These are phyloP conservation scores for Eptatretus atami DNA, from an alignment of 2,797 vertebrate genomes.

Conservation along the genomic window DNA sequence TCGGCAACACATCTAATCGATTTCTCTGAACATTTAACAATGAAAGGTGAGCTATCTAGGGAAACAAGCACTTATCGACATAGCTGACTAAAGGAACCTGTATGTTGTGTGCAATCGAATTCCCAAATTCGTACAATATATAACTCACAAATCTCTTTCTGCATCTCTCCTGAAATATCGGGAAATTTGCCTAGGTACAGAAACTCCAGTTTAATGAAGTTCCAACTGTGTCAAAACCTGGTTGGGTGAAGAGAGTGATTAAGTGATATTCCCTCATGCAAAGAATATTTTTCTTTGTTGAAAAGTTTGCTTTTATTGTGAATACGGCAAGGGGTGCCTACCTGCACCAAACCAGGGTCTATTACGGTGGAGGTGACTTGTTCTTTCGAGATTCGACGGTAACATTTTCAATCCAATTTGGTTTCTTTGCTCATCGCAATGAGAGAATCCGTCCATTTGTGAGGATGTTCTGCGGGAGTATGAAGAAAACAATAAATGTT, in stretches of 20 bases:
- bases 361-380: constrained; percentile 33
- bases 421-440: constrained; percentile 47
- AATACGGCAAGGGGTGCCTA: constrained; percentile 9
- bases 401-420: constrained; percentile 22
- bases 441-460: constrained; percentile 53
- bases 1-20: no score
- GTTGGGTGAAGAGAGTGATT: background rate
- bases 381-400: constrained; percentile 22
- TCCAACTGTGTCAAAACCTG: constrained; percentile 58
- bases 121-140: no score
- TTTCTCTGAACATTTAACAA: no score
- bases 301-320: constrained; percentile 8
- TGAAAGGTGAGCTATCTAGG: no score
- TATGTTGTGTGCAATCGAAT: no score
- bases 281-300: background rate
- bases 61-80: no score
- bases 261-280: background rate
- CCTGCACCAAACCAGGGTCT: constrained; percentile 39
- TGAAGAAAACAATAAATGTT: no score
- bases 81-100: no score
- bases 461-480: constrained; percentile 26
- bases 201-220: constrained; percentile 50
- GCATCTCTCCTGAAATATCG: constrained; percentile 22
- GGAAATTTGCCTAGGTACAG: constrained; percentile 36
- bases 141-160: constrained; percentile 38